A percentile compares a stretch with the other conserved stretches of the same genome.
These are phyloP conservation scores for Limnephilus marmoratus DNA, from an alignment of 2,888 invertebrate genomes.

Conservation along the genomic window DNA sequence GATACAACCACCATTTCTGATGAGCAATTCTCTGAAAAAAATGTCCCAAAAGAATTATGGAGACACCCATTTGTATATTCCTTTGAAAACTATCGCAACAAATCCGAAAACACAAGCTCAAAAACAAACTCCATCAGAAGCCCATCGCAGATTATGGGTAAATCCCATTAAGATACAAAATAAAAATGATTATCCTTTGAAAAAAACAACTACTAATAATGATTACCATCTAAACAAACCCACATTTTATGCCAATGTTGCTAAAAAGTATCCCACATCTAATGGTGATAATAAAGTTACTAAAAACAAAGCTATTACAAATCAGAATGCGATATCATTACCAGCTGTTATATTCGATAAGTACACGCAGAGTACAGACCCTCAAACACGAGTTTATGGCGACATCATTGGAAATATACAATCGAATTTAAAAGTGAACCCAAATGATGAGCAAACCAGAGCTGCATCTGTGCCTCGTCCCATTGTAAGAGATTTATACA, in stretches of 20 bases:
- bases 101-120: background rate
- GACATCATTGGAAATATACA: slow-evolving; percentile 76
- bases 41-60: background rate
- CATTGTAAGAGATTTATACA: background rate
- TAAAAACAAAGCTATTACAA: background rate
- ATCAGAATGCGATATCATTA: slow-evolving; percentile 47
- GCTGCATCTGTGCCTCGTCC: slow-evolving; percentile 67
- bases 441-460: slow-evolving; percentile 71
- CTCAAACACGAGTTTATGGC: slow-evolving; percentile 73
- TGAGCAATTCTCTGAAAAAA: background rate
- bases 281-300: background rate
- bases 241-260: background rate
- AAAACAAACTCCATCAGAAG: background rate
- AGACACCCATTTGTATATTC: background rate
- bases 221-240: background rate
- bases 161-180: background rate
- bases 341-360: slow-evolving; percentile 68
- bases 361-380: slow-evolving; percentile 71
- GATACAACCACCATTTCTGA: slow-evolving; percentile 66
- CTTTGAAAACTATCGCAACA: background rate
- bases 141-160: background rate
- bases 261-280: background rate
- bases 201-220: background rate
- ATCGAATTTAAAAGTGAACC: slow-evolving; percentile 60
- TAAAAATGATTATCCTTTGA: background rate